Evolutionary conservation across 2,797 vertebrate genomes (phyloP).

Genomic region (Margarornis squamiger): DNA sequence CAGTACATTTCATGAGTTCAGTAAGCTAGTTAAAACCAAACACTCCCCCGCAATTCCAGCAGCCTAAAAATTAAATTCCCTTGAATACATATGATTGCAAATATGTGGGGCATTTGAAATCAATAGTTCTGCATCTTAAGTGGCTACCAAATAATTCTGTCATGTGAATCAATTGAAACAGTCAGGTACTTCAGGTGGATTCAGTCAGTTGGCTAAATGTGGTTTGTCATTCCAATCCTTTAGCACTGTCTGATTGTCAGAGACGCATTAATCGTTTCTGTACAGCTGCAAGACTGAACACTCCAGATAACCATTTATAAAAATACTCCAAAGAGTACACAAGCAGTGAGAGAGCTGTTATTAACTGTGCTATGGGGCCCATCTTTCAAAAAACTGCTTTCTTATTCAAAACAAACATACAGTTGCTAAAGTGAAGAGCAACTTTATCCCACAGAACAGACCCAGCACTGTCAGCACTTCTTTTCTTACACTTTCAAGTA

Average conservation of each 20-base stretch:
- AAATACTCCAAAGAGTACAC: not conserved
- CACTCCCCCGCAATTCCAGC: accelerated
- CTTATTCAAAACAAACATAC: not conserved
- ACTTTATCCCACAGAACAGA: not conserved
- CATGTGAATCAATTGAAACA: not conserved
- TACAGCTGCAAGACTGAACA: not conserved
- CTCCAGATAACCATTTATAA: not conserved
- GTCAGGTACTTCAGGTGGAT: not conserved
- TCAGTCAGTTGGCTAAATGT: not conserved
- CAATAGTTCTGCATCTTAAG: not conserved
- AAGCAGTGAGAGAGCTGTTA: not conserved
- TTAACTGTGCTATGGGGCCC: not conserved
- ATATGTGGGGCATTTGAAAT: not conserved
- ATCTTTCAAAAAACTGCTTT: not conserved
- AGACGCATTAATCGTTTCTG: not conserved
- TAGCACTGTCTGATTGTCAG: not conserved
- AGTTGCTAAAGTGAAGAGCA: not conserved
- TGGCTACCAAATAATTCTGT: not conserved
- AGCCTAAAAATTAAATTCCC: not conserved
- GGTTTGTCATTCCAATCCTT: not conserved
- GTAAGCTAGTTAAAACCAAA: not conserved
- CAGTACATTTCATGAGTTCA: not conserved
- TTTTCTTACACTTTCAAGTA: not conserved
- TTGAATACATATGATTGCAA: not conserved
- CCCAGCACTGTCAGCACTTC: not conserved